Evolutionary conservation across 53 echinoderm and acorn worm genomes (phyloP).

Genomic region (Echinarachnius parma): DNA sequence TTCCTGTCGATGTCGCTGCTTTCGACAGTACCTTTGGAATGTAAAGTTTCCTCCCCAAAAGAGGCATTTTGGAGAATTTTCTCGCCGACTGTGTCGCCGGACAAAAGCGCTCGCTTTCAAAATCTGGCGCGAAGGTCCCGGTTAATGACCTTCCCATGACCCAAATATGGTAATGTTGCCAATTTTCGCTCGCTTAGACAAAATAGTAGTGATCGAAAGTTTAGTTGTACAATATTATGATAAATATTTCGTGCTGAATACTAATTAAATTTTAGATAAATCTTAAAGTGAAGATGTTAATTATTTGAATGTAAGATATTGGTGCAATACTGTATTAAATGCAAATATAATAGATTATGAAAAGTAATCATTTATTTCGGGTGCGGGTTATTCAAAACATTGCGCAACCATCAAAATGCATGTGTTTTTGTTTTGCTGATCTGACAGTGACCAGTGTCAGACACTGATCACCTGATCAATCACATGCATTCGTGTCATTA

Average conservation of each 20-base stretch:
- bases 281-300: neutral
- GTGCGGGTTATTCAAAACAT: constrained; percentile 21
- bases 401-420: constrained; percentile 21
- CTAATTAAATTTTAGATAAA: neutral
- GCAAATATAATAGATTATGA: neutral
- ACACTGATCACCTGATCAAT: too few relatives aligned
- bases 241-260: neutral
- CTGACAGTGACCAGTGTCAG: too few relatives aligned
- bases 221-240: neutral
- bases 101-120: constrained; percentile 52
- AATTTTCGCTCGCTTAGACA: neutral
- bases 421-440: too few relatives aligned
- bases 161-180: neutral
- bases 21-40: constrained; percentile 44
- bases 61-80: constrained; percentile 56
- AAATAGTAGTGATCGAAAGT: neutral
- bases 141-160: constrained; percentile 23
- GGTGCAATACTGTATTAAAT: too few relatives aligned
- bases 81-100: constrained; percentile 3
- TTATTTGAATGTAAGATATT: neutral
- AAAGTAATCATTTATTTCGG: too few relatives aligned
- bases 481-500: too few relatives aligned
- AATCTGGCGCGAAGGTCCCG: constrained; percentile 47
- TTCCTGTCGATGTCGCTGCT: constrained; percentile 26
- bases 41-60: constrained; percentile 67